Conservation (phyloP, 2,113 vertebrate genomes). For the Theropithecus gelada region DNA sequence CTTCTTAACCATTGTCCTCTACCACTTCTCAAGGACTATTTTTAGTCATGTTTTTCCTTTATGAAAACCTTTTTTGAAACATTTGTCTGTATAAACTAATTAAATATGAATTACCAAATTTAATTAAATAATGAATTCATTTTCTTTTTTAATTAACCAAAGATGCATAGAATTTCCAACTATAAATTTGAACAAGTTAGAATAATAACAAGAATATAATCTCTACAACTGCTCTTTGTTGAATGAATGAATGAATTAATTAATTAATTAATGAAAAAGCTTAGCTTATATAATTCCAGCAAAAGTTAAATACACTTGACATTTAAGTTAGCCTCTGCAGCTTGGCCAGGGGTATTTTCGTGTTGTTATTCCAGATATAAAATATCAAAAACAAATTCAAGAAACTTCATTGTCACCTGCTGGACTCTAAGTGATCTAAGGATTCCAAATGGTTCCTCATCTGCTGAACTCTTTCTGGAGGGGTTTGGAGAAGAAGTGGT, state of each 20-base stretch:
- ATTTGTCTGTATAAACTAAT: neutral
- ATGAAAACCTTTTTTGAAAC: conserved; percentile 23
- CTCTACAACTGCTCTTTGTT: neutral
- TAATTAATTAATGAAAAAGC: neutral
- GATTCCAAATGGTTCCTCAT: neutral
- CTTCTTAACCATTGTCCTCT: conserved; percentile 36
- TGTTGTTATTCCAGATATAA: conserved; percentile 22
- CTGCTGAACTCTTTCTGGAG: neutral
- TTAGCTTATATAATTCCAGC: neutral
- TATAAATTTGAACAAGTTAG: neutral
- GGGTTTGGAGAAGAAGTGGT: accelerated
- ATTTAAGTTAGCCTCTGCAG: neutral
- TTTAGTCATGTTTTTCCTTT: conserved; percentile 28
- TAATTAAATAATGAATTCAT: neutral
- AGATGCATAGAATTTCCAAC: neutral
- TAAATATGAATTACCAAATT: neutral
- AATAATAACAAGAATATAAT: neutral
- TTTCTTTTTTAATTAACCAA: conserved; percentile 16
- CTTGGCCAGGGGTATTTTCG: neutral
- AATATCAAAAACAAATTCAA: conserved; percentile 44
- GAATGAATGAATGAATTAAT: conserved; percentile 4
- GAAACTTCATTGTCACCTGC: neutral
- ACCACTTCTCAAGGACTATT: neutral
- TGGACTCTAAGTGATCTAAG: neutral
- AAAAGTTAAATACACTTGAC: neutral